phyloP scores from a whole-genome alignment of 2,113 vertebrate species.

The Benitochromis conjunctus region DNA sequence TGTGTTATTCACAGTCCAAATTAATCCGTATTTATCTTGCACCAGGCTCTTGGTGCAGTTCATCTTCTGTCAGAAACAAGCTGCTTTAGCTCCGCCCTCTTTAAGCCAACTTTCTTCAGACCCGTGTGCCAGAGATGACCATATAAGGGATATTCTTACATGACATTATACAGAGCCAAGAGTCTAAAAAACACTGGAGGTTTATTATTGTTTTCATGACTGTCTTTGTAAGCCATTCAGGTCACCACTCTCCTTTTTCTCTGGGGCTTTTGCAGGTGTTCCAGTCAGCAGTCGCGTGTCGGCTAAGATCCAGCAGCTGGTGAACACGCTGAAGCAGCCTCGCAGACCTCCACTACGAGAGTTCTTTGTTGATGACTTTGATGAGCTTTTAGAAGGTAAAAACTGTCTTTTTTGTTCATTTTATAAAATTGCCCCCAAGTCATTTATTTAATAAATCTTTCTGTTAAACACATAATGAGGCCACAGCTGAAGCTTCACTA shows the following conservation, averaged over 20 bases:
- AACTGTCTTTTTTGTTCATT: background rate
- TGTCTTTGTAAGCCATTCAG: background rate
- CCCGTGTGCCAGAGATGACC: background rate
- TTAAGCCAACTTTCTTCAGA: background rate
- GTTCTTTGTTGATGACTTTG: constrained; percentile 99
- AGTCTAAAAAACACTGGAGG: background rate
- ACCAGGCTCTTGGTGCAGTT: background rate
- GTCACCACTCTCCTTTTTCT: background rate
- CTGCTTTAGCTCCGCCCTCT: background rate
- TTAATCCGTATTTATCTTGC: background rate
- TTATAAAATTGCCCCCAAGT: rapidly evolving
- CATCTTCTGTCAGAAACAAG: background rate
- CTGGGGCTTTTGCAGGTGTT: constrained; percentile 78
- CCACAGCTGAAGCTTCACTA: background rate
- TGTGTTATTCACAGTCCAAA: background rate
- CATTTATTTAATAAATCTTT: background rate
- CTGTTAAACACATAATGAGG: background rate
- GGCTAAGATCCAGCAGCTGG: constrained; percentile 98
- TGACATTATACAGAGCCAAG: background rate
- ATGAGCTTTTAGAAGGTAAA: constrained; percentile 95
- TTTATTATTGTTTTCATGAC: background rate
- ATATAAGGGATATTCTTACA: no score
- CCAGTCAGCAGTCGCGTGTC: constrained; percentile 98
- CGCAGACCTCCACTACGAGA: constrained; percentile 94
- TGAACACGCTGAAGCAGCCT: constrained; percentile 97